These are phyloP conservation scores for Tolmerus cingulatus DNA, from an alignment of 2,888 invertebrate genomes.

Conservation along the genomic window DNA sequence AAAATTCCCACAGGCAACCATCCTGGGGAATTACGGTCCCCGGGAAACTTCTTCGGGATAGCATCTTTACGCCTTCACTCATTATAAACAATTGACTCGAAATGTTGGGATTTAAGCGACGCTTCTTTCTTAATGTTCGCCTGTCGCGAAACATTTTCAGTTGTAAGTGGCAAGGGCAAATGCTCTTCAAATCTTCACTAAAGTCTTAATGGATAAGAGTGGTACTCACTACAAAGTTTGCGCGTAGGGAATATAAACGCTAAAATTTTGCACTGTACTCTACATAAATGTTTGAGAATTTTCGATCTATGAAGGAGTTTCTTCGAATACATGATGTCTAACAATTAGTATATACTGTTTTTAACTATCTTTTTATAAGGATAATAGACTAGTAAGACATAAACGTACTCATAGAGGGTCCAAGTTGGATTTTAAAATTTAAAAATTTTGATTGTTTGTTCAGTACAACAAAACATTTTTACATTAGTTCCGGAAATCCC, in stretches of 20 bases:
- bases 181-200: background rate
- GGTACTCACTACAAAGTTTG: background rate
- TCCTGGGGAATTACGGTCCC: background rate
- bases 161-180: background rate
- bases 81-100: constrained; percentile 27
- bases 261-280: background rate
- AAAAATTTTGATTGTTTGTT: too few species aligned
- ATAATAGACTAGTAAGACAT: too few species aligned
- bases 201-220: constrained; percentile 18
- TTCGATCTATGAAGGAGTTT: background rate
- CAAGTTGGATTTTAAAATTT: too few species aligned
- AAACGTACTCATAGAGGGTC: too few species aligned
- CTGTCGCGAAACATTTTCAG: background rate
- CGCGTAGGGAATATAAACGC: background rate
- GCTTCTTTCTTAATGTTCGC: constrained; percentile 6
- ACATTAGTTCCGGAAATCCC: too few species aligned
- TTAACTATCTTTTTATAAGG: too few species aligned
- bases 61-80: background rate
- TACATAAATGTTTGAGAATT: background rate
- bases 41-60: background rate
- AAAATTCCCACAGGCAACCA: background rate
- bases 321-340: background rate
- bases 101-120: background rate
- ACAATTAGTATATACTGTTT: background rate
- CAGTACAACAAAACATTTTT: too few species aligned